Conservation (phyloP, 2,113 vertebrate species). For the Tauraco erythrolophus region DNA sequence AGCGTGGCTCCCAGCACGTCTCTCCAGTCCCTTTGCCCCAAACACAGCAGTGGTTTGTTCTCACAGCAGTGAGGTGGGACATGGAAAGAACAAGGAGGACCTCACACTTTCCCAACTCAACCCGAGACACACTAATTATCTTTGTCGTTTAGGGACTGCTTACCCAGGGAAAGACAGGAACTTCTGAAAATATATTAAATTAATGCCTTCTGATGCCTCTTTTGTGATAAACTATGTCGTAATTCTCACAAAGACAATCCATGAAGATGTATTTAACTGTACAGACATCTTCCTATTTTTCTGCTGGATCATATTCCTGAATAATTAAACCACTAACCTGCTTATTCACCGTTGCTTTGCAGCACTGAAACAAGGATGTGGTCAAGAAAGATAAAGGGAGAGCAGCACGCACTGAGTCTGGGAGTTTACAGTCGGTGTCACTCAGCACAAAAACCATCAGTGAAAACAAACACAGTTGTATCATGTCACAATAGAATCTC, state of each 20-base stretch:
- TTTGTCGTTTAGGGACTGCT: not conserved
- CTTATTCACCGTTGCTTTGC: not conserved
- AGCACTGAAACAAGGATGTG: conserved; percentile 13
- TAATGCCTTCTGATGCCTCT: not conserved
- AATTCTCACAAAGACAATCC: not conserved
- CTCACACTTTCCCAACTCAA: not conserved
- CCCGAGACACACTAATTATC: not conserved
- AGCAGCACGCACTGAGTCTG: not conserved
- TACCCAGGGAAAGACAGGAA: not conserved
- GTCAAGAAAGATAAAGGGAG: not conserved
- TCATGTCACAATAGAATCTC: not conserved
- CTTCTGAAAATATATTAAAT: not conserved
- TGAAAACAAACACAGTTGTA: not conserved
- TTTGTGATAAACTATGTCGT: not conserved
- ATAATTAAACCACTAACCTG: not conserved
- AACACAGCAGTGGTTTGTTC: not conserved
- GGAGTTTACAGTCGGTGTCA: not conserved
- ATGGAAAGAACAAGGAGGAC: not conserved
- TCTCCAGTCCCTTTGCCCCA: too few relatives aligned
- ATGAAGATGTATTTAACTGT: not conserved
- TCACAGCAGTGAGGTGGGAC: not conserved
- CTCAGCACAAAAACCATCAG: not conserved
- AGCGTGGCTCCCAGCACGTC: fast-evolving
- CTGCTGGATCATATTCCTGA: not conserved
- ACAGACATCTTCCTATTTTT: not conserved